phyloP scores from a whole-genome alignment of 2,113 vertebrate species.

The Polypterus bichir region DNA sequence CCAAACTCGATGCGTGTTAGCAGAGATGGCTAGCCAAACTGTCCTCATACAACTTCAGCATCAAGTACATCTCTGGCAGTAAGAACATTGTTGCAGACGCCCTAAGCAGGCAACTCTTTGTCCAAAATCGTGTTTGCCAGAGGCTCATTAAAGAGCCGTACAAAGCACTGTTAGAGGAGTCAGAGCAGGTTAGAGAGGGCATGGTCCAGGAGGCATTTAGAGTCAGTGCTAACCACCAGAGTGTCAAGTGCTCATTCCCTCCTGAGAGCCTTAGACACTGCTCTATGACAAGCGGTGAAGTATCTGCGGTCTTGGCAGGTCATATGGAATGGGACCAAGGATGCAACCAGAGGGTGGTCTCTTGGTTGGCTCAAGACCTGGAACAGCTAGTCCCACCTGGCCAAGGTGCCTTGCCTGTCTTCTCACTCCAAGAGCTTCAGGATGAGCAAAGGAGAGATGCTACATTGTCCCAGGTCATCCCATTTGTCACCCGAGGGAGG shows the following conservation, averaged over 20 bases:
- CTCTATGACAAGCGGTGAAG: not conserved
- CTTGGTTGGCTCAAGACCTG: conserved; percentile 8
- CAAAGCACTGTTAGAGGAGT: conserved; percentile 3
- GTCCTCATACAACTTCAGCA: conserved; percentile 5
- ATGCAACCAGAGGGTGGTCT: conserved; percentile 5
- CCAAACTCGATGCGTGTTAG: conserved; percentile 8
- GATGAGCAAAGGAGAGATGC: conserved; percentile 4
- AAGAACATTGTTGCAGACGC: not conserved
- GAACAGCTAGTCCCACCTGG: conserved; percentile 10
- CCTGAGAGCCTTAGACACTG: not conserved
- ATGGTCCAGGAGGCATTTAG: conserved; percentile 10
- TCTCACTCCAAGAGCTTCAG: conserved; percentile 11
- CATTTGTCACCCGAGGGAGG: not conserved
- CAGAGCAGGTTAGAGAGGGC: conserved; percentile 1
- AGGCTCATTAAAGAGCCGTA: conserved; percentile 11
- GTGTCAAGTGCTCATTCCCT: conserved; percentile 4
- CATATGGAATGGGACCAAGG: conserved; percentile 3
- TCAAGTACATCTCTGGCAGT: conserved; percentile 11
- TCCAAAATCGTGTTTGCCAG: not conserved
- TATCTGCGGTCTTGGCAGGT: conserved; percentile 13
- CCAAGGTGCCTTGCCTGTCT: conserved; percentile 3
- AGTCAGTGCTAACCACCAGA: not conserved
- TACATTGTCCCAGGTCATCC: conserved; percentile 2
- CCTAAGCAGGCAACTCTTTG: conserved; percentile 9
- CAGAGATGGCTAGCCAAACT: conserved; percentile 6